These are phyloP conservation scores for Apodemus speciosus DNA, from an alignment of 2,113 vertebrate species.

Conservation along the genomic window DNA sequence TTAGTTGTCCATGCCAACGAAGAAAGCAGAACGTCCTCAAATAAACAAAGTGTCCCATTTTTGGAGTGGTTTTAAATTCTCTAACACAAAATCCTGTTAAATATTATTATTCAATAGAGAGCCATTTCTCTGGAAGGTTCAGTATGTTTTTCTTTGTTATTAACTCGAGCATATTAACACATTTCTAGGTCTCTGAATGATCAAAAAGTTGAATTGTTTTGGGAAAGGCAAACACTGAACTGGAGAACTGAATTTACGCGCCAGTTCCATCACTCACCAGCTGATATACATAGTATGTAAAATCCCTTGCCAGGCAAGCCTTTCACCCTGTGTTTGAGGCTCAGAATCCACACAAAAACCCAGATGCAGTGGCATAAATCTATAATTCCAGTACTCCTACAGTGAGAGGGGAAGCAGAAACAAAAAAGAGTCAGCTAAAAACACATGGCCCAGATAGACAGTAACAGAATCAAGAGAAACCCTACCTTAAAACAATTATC, in stretches of 20 bases:
- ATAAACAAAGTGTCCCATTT: constrained; percentile 6
- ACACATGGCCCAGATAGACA: not conserved
- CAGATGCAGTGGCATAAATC: not conserved
- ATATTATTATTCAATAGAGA: constrained; percentile 38
- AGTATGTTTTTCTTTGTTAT: constrained; percentile 26
- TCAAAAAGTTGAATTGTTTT: not conserved
- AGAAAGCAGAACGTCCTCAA: not conserved
- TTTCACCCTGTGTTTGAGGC: not conserved
- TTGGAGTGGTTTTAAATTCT: constrained; percentile 19
- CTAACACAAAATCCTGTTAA: constrained; percentile 32
- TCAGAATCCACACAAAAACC: not conserved
- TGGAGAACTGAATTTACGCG: constrained; percentile 30
- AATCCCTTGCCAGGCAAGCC: not conserved
- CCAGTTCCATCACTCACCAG: constrained; percentile 16
- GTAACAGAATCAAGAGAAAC: not conserved
- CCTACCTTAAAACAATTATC: not conserved
- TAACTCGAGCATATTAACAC: not conserved
- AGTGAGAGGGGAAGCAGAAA: not conserved
- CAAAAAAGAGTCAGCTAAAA: not conserved
- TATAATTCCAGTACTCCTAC: not conserved
- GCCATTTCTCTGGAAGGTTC: constrained; percentile 34
- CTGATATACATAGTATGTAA: not conserved
- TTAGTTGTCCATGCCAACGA: not conserved
- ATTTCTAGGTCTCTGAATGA: constrained; percentile 34
- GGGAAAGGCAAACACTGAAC: not conserved